A percentile compares a stretch with the other conserved stretches of the same genome.
These are phyloP conservation scores for Pissodes strobi DNA, from an alignment of 1,140 invertebrate species.

Conservation along the genomic window DNA sequence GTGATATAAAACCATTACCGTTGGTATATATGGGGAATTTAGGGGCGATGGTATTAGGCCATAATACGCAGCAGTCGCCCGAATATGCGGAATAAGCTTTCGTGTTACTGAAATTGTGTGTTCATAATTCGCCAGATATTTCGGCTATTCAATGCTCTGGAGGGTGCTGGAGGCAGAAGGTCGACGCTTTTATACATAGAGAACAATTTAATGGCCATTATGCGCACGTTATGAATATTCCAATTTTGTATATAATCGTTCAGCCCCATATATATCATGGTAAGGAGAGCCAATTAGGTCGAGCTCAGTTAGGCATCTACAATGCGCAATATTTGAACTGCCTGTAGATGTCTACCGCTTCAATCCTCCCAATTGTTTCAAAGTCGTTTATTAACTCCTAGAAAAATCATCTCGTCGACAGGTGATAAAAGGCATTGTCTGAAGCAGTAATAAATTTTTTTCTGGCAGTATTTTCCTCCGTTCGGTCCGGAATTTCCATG, in stretches of 20 bases:
- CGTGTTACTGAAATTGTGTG: conserved; percentile 16
- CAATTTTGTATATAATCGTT: too few relatives aligned
- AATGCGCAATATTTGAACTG: too few relatives aligned
- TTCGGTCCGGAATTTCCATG: conserved; percentile 13
- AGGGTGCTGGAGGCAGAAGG: not conserved
- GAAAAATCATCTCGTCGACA: conserved; percentile 7
- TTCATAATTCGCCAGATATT: conserved; percentile 19
- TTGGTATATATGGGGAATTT: conserved; percentile 28
- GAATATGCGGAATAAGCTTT: conserved; percentile 25
- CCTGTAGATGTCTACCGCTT: too few relatives aligned
- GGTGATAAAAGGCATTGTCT: conserved; percentile 18
- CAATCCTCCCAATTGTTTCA: too few relatives aligned
- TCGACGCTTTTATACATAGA: too few relatives aligned
- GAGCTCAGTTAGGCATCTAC: too few relatives aligned
- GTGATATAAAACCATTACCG: conserved; percentile 24
- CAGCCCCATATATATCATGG: too few relatives aligned
- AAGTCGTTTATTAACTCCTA: too few relatives aligned
- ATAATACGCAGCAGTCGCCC: conserved; percentile 23
- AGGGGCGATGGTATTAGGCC: conserved; percentile 20
- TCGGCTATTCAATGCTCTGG: conserved; percentile 8
- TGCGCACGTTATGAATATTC: too few relatives aligned
- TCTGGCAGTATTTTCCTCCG: not conserved
- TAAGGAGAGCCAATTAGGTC: too few relatives aligned
- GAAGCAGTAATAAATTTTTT: conserved; percentile 22
- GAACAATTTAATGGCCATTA: too few relatives aligned